phyloP scores from a whole-genome alignment of 2,888 invertebrate genomes.

The Drosophila imparisetae region DNA sequence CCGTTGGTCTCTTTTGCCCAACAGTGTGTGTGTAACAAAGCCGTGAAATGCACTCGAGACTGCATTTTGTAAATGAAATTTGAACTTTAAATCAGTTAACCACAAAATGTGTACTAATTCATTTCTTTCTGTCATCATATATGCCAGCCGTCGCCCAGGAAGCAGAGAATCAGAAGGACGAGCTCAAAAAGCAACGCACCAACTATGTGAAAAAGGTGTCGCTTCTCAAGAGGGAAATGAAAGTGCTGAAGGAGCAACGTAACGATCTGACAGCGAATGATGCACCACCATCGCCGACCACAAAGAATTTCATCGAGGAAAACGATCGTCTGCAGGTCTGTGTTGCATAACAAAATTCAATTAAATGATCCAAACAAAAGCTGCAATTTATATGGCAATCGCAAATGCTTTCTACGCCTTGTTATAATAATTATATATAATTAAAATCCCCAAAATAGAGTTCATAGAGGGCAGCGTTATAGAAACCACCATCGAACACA shows the following conservation, averaged over 20 bases:
- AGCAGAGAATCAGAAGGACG: slow-evolving; percentile 92
- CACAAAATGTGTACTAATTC: slow-evolving; percentile 51
- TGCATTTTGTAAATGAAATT: slow-evolving; percentile 82
- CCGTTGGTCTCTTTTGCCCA: slow-evolving; percentile 55
- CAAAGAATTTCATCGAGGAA: slow-evolving; percentile 91
- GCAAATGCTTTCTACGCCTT: neutral
- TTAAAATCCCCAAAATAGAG: too few species aligned
- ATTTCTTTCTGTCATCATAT: slow-evolving; percentile 22
- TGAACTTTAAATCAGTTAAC: slow-evolving; percentile 55
- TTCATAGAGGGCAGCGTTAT: neutral
- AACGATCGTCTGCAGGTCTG: slow-evolving; percentile 94
- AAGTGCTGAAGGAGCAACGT: slow-evolving; percentile 91
- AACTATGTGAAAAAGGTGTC: slow-evolving; percentile 91
- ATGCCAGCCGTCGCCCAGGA: slow-evolving; percentile 90
- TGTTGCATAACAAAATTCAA: slow-evolving; percentile 31
- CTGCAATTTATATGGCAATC: neutral
- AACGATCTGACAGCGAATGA: slow-evolving; percentile 88
- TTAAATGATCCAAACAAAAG: neutral
- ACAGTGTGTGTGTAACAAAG: slow-evolving; percentile 56
- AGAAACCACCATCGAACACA: neutral
- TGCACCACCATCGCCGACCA: slow-evolving; percentile 89
- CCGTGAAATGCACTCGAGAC: slow-evolving; percentile 73
- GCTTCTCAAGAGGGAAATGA: slow-evolving; percentile 91
- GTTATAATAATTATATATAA: neutral
- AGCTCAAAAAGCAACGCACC: slow-evolving; percentile 91